Base-by-base conservation (phyloP, 2,888 invertebrate species). In the Hypsopygia costalis region DNA sequence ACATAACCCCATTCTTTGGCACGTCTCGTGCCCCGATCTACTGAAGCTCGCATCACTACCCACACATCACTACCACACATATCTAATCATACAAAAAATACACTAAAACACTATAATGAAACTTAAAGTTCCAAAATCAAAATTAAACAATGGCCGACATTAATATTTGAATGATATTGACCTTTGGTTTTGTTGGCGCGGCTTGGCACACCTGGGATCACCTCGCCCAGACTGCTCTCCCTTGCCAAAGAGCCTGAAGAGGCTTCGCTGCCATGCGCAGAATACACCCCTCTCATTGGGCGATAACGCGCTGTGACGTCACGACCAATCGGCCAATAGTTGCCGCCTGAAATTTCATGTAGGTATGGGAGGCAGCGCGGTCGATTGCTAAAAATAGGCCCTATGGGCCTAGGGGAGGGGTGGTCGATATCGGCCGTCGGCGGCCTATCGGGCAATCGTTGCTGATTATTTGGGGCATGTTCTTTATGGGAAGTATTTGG, bases 381-480 rank as follows among this genome's bases (percentile, higher is more conserved):
- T 83, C 81, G 82, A 81, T 81, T 50, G 60, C 78, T 85, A 83
- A 82, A 87, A 78, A 85, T 87, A 86, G 80, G 71, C 68, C 60
- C 62, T 58, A 51, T 55, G 68, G 66, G 52, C 49, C 47, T 51
- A 52, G 54, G 40, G 41, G 36, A 30, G 43, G 47, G 47, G 34
- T 30, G 51, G 45, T 46, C 47, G 48, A 47, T 47, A 46, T 22
- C 44, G 50, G 32, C 7, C 47, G 47, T 30, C 49, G 52, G 20
- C 22, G 36, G 29, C 36, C 16, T 30, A 37, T 30, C 36, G 30
- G 5, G 10, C 30, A 21, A 37, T 55, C 51, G 51, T 55, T 52
- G 52, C 52, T 49, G 49, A 53, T 50, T 49, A 54, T 49, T 48
- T 34, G 42, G 47, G 41, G 16, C 40, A 43, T 36, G 43, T 40